These are phyloP conservation scores for Holcopasites calliopsidis DNA, from an alignment of 1,140 invertebrate genomes.

Conservation along the genomic window DNA sequence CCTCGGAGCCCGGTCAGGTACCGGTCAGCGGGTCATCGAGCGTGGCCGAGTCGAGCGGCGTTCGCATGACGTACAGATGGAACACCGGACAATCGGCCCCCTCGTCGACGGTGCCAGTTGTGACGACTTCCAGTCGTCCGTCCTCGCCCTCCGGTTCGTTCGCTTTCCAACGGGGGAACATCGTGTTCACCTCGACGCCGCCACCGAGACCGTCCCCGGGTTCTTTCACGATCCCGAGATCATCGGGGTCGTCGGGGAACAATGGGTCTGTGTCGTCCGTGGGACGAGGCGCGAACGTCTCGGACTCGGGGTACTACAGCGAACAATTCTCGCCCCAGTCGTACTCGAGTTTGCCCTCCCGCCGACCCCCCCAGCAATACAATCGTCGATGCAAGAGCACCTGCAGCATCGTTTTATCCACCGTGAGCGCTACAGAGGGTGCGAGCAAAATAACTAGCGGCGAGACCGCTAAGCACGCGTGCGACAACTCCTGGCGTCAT, in stretches of 20 bases:
- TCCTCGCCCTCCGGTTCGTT: constrained; percentile 47
- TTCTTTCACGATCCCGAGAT: constrained; percentile 62
- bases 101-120: constrained; percentile 28
- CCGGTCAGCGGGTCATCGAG: constrained; percentile 35
- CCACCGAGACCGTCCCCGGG: constrained; percentile 62
- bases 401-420: constrained; percentile 84
- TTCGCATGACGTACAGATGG: constrained; percentile 81
- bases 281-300: constrained; percentile 50
- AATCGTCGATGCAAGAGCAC: constrained; percentile 83
- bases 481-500: constrained; percentile 70
- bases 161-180: constrained; percentile 80
- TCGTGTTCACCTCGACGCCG: constrained; percentile 80
- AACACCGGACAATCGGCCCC: constrained; percentile 59
- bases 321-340: constrained; percentile 75
- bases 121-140: constrained; percentile 4
- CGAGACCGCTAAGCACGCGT: constrained; percentile 63
- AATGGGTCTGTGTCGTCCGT: constrained; percentile 50
- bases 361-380: constrained; percentile 71
- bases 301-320: constrained; percentile 80
- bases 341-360: constrained; percentile 66
- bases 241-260: constrained; percentile 48
- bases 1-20: constrained; percentile 39
- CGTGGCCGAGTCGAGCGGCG: constrained; percentile 70
- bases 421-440: constrained; percentile 64
- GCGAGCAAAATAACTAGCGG: constrained; percentile 19